phyloP scores from a whole-genome alignment of 92 coral and sea anemone genomes.

The Parazoanthus darwini region DNA sequence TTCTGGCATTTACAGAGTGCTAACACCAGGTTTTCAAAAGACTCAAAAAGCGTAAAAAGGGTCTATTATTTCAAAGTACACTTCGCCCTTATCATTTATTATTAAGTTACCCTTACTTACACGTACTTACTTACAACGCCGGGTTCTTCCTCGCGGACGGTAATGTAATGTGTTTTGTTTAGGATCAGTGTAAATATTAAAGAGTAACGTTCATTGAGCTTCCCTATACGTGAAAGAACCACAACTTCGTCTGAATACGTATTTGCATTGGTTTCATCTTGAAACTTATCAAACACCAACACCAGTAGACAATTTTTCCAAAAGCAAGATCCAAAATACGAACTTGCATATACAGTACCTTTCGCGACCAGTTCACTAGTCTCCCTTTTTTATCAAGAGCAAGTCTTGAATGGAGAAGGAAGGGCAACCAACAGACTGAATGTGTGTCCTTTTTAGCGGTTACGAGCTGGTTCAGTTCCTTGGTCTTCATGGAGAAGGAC shows the following conservation, averaged over 20 bases:
- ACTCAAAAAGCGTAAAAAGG: too few relatives aligned
- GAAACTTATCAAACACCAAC: slow-evolving; percentile 43
- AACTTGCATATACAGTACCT: slow-evolving; percentile 62
- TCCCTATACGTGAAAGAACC: background rate
- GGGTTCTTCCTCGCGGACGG: too few relatives aligned
- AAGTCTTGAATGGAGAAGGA: slow-evolving; percentile 96
- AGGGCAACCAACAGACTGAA: slow-evolving; percentile 78
- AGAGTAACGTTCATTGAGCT: too few relatives aligned
- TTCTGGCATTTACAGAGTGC: too few relatives aligned
- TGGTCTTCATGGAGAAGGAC: slow-evolving; percentile 61
- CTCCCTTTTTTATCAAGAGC: slow-evolving; percentile 99
- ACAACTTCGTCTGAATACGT: background rate
- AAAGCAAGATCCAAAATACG: background rate
- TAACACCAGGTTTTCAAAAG: too few relatives aligned
- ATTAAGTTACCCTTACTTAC: too few relatives aligned
- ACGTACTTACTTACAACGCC: too few relatives aligned
- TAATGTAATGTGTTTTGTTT: too few relatives aligned
- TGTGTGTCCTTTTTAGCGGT: slow-evolving; percentile 36
- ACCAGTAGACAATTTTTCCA: background rate
- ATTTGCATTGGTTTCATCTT: background rate
- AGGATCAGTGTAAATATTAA: too few relatives aligned
- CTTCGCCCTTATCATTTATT: too few relatives aligned
- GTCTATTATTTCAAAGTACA: too few relatives aligned
- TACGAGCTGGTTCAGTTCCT: slow-evolving; percentile 52
- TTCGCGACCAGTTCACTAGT: slow-evolving; percentile 25